Evolutionary conservation across 2,113 vertebrate genomes (phyloP).

Genomic region (Climacteris rufus): DNA sequence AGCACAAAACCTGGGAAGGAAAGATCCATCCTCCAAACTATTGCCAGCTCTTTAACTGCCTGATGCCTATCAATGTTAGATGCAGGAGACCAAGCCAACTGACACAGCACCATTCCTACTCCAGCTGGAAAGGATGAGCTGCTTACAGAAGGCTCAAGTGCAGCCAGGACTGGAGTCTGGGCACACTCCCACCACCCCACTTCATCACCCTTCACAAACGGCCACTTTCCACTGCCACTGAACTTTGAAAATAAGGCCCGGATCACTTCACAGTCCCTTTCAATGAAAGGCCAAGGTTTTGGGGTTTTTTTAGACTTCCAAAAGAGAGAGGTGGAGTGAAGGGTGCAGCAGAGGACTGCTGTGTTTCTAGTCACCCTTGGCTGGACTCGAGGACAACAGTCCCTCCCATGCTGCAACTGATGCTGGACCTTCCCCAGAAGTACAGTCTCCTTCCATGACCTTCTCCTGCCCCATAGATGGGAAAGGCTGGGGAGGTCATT

Average conservation of each 20-base stretch:
- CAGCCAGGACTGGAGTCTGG: not conserved
- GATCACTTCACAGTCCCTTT: not conserved
- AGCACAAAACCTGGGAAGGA: not conserved
- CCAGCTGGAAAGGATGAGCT: not conserved
- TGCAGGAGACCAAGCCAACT: not conserved
- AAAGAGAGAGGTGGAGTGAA: accelerated
- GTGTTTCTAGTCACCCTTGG: not conserved
- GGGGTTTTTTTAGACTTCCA: not conserved
- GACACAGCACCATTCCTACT: not conserved
- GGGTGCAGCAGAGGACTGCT: accelerated
- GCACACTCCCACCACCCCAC: not conserved
- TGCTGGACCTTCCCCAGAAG: not conserved
- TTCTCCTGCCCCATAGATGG: not conserved
- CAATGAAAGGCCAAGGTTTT: not conserved
- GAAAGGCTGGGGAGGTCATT: not conserved
- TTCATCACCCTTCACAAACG: not conserved
- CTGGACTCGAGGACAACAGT: not conserved
- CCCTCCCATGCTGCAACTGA: not conserved
- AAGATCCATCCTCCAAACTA: not conserved
- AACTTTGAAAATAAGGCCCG: not conserved
- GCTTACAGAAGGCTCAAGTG: accelerated
- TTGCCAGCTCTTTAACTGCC: not conserved
- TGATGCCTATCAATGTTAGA: not conserved
- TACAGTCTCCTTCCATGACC: not conserved
- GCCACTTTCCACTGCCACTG: not conserved